Conservation (phyloP, 2,797 vertebrate species). For the Delichon dasypus region DNA sequence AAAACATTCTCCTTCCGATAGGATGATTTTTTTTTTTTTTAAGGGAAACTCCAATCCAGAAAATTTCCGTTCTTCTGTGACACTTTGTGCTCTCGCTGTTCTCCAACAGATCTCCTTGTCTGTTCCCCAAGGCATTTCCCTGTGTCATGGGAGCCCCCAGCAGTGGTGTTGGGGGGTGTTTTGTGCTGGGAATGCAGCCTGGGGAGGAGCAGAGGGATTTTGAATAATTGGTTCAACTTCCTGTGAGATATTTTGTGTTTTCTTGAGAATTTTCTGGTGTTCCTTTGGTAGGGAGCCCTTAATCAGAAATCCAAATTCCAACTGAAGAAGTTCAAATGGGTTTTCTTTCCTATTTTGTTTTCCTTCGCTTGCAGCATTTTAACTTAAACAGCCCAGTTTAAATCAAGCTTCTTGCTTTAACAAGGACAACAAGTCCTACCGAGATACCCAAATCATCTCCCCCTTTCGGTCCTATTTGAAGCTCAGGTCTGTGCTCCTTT, state of each 20-base stretch:
- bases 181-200: constrained; percentile 15
- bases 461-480: not conserved
- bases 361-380: not conserved
- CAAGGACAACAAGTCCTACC: not conserved
- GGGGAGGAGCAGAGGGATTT: not conserved
- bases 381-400: not conserved
- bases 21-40: not conserved
- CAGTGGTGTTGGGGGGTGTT: not conserved
- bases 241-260: not conserved
- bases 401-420: not conserved
- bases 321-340: not conserved
- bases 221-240: not conserved
- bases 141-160: not conserved
- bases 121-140: not conserved
- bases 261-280: not conserved
- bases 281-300: not conserved
- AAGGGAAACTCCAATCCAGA: not conserved
- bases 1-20: not conserved
- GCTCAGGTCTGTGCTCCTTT: not conserved
- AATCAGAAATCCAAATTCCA: not conserved
- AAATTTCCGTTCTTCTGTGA: not conserved
- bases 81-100: not conserved
- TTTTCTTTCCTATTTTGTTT: not conserved
- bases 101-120: not conserved
- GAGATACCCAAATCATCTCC: not conserved